Evolutionary conservation across 2,888 invertebrate genomes (phyloP), one percentile per base, ranked within the genome.

Genomic region (Pharmacophagus antenor): DNA sequence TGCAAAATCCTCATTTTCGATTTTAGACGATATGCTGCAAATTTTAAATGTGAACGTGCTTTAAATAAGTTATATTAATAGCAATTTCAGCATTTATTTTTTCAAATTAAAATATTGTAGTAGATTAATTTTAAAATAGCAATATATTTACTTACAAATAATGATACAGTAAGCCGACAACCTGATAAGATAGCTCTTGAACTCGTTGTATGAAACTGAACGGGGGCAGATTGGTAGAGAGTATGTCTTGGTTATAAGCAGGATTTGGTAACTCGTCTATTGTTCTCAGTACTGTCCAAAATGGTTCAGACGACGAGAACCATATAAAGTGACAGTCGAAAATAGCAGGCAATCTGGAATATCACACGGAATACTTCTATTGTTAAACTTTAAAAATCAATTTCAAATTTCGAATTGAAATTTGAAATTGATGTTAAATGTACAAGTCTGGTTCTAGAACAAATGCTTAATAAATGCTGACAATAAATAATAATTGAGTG

Each of bases 221-320:
- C 0, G 51, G 51, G 5, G 31, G 31, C 21, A 51, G 15, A n/a
- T 51, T 37, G 10, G 2, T 15, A 21, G 51, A 51, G 8, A 49
- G 23, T 5, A 17, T 27, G n/a, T 49, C 49, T 17, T 23, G 25
- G 18, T 18, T 27, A 23, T 25, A 49, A 8, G 49, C n/a, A 10
- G 49, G 49, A 23, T 27, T 49, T 0, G 77, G 63, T 0, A 61
- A 37, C 44, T 77, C 77, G 15, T 84, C 86, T 0, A 86, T 67
- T 20, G 82, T 61, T 7, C 67, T 58, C 18, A 81, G 51, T 0
- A 81, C 65, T 67, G 73, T 65, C 63, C 74, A 76, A 51, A 82
- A 78, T 1, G 66, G 64, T 22, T 69, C 68, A 7, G 62, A 17
- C 8, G 69, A 58, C 7, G 66, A 66, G 3, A 67, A 53, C 68